A percentile compares a stretch with the other conserved stretches of the same genome.
Conservation (phyloP, 2,888 invertebrate species). For the Oxytorus armatus region DNA sequence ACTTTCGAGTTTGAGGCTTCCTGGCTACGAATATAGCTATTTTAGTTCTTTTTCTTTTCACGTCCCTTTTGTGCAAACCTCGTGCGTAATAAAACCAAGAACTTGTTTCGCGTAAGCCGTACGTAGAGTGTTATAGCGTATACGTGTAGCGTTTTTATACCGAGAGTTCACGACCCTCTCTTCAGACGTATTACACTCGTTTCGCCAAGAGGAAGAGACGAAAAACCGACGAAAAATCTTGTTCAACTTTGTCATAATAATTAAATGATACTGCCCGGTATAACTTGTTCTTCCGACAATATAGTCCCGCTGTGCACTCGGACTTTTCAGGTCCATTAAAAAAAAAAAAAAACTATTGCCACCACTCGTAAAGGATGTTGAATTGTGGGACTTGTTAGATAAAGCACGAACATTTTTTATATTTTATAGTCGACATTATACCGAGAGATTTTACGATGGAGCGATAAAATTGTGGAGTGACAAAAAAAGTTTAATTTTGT, state of each 20-base stretch:
- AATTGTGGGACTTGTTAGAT: no score
- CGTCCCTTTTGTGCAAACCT: background rate
- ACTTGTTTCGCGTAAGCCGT: slow-evolving; percentile 53
- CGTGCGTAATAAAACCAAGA: slow-evolving; percentile 49
- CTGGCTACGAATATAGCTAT: background rate
- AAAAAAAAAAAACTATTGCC: slow-evolving; percentile 20
- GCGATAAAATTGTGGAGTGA: no score
- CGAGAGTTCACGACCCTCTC: slow-evolving; percentile 56
- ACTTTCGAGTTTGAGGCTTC: slow-evolving; percentile 27
- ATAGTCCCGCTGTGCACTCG: background rate
- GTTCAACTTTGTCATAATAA: slow-evolving; percentile 30
- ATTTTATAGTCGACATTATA: no score
- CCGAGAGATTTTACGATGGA: no score
- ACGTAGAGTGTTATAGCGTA: background rate
- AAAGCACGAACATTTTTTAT: no score
- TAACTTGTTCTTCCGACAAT: slow-evolving; percentile 53
- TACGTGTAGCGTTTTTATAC: slow-evolving; percentile 19
- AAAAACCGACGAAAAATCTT: slow-evolving; percentile 41
- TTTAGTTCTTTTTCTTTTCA: slow-evolving; percentile 8
- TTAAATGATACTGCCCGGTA: slow-evolving; percentile 58
- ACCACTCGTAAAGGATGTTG: slow-evolving; percentile 8
- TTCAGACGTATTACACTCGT: slow-evolving; percentile 52
- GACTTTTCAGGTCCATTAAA: slow-evolving; percentile 5
- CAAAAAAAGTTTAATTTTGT: no score
- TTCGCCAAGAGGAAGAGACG: slow-evolving; percentile 35